Evolutionary conservation across 1,140 invertebrate genomes (phyloP).

Genomic region (Agrypnia vestita): DNA sequence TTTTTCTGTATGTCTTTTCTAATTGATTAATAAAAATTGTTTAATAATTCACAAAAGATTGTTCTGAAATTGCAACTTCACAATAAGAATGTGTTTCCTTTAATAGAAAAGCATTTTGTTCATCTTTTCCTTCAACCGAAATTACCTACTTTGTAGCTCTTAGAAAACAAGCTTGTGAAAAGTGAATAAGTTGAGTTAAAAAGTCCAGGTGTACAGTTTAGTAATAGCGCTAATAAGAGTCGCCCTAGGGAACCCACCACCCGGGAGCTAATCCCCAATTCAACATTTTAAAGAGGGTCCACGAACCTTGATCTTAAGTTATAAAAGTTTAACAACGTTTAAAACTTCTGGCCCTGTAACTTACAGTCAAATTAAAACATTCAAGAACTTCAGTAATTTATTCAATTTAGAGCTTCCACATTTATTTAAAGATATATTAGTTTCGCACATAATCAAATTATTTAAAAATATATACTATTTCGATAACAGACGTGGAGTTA

Average conservation of each 20-base stretch:
- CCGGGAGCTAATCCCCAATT: slow-evolving; percentile 6
- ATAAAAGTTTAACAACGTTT: neutral
- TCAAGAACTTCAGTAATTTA: slow-evolving; percentile 9
- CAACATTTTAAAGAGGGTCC: slow-evolving; percentile 18
- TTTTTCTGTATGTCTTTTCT: no score
- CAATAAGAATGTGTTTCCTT: no score
- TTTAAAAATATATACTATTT: no score
- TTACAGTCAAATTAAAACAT: slow-evolving; percentile 9
- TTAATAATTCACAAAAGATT: no score
- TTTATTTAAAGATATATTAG: neutral
- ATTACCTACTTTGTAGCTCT: neutral
- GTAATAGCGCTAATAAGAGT: slow-evolving; percentile 19
- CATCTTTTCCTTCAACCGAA: no score
- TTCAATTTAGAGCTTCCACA: neutral
- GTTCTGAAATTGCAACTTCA: no score
- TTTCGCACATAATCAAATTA: neutral
- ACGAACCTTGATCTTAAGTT: slow-evolving; percentile 26
- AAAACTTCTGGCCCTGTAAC: slow-evolving; percentile 9
- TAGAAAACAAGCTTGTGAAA: neutral
- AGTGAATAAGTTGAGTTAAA: slow-evolving; percentile 11
- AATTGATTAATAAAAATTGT: no score
- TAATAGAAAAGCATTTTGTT: no score
- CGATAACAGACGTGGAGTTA: no score
- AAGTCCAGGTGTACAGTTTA: slow-evolving; percentile 19
- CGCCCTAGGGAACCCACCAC: slow-evolving; percentile 12